Percentiles rank a stretch among this genome's conserved stretches.
Conservation (phyloP, 1,140 invertebrate genomes). For the Maniola jurtina region DNA sequence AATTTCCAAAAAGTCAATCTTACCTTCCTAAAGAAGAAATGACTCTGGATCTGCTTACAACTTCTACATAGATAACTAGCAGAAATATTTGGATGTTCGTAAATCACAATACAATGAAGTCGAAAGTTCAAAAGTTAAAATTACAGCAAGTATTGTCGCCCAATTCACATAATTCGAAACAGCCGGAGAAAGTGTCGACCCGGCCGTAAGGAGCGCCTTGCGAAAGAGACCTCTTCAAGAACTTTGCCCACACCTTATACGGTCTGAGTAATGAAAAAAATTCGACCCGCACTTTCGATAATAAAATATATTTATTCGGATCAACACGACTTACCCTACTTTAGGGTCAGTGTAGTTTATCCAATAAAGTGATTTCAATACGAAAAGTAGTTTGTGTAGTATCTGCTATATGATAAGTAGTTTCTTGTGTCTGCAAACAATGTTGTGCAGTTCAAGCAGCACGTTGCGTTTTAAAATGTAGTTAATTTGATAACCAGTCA, state of each 20-base stretch:
- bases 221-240: slow-evolving; percentile 50
- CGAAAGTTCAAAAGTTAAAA: slow-evolving; percentile 32
- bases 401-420: too few species aligned
- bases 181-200: slow-evolving; percentile 58
- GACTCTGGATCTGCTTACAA: not conserved
- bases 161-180: slow-evolving; percentile 57
- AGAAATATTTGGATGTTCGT: slow-evolving; percentile 20
- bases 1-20: too few species aligned
- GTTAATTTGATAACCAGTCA: not conserved
- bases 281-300: slow-evolving; percentile 25
- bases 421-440: too few species aligned
- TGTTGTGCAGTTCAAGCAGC: not conserved
- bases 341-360: not conserved
- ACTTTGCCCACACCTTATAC: slow-evolving; percentile 34
- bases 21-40: too few species aligned
- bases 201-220: slow-evolving; percentile 51
- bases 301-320: slow-evolving; percentile 33
- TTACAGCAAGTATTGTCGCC: slow-evolving; percentile 40
- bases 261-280: slow-evolving; percentile 26
- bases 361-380: too few species aligned
- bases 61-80: not conserved
- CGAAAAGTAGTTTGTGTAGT: too few species aligned
- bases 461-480: not conserved
- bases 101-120: slow-evolving; percentile 22
- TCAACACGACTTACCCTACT: slow-evolving; percentile 20